Conservation (phyloP, 2,797 vertebrate species). For the Pyrocephalus nanus region DNA sequence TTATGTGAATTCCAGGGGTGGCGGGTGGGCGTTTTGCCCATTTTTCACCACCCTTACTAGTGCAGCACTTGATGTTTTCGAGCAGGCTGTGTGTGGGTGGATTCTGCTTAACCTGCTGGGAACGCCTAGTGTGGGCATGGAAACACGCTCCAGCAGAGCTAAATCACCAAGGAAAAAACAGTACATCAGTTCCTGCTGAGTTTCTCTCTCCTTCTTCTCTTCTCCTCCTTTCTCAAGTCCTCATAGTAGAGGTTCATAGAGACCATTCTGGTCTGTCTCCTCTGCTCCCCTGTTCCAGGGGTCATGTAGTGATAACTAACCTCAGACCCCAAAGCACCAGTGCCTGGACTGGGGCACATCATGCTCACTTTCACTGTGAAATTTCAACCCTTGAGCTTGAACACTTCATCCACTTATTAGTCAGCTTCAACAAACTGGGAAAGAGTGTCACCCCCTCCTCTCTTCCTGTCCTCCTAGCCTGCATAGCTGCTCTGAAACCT, state of each 20-base stretch:
- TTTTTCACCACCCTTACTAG: not conserved
- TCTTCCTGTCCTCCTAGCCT: not conserved
- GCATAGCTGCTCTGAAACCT: not conserved
- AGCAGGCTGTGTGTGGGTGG: fast-evolving
- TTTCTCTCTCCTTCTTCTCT: not conserved
- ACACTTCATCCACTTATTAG: not conserved
- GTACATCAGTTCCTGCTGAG: not conserved
- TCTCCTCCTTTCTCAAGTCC: not conserved
- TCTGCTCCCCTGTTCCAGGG: not conserved
- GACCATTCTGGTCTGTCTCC: not conserved
- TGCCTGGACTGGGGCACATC: not conserved
- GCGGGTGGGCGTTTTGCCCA: fast-evolving
- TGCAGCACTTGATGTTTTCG: not conserved
- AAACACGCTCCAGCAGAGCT: not conserved
- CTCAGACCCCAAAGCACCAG: not conserved
- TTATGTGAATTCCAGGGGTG: not conserved
- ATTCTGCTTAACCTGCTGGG: not conserved
- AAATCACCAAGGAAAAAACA: not conserved
- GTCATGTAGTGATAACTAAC: not conserved
- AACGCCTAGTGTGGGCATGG: not conserved
- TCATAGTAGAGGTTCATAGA: not conserved
- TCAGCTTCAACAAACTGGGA: not conserved
- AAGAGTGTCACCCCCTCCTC: not conserved
- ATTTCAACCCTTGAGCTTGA: not conserved
- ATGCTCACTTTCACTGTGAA: not conserved